phyloP scores from a whole-genome alignment of 2,797 vertebrate genomes.

The Enteromius argenteus region DNA sequence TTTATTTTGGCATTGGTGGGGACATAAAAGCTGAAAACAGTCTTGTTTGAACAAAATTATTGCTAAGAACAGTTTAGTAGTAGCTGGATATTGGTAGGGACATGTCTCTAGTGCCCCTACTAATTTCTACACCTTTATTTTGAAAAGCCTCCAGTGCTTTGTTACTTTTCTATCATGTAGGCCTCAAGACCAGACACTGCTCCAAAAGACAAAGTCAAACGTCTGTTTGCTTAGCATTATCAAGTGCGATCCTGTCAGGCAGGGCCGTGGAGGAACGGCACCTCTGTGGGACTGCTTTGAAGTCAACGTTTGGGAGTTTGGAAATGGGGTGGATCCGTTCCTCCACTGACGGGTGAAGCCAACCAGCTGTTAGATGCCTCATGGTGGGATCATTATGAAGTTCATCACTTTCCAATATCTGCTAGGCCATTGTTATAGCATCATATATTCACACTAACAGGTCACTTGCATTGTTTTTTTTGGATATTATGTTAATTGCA shows the following conservation, averaged over 20 bases:
- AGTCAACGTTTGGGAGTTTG: constrained; percentile 69
- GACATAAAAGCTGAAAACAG: background rate
- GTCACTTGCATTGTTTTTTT: background rate
- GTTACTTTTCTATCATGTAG: background rate
- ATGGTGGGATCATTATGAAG: constrained; percentile 17
- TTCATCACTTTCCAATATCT: background rate
- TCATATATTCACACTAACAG: background rate
- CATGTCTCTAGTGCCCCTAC: background rate
- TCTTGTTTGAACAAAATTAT: background rate
- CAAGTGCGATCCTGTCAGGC: constrained; percentile 74
- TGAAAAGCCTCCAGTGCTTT: background rate
- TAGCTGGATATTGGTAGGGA: background rate
- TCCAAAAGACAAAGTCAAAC: constrained; percentile 54
- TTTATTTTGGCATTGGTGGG: background rate
- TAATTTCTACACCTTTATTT: background rate
- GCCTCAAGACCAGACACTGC: constrained; percentile 2
- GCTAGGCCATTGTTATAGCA: background rate
- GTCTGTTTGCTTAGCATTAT: constrained; percentile 70
- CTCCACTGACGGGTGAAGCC: constrained; percentile 52
- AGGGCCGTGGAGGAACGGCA: constrained; percentile 68
- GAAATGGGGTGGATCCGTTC: constrained; percentile 60
- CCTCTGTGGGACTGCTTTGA: constrained; percentile 74
- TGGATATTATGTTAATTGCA: background rate
- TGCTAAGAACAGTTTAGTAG: no score
- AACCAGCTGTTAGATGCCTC: constrained; percentile 74